phyloP scores from a whole-genome alignment of 1,140 invertebrate genomes.

The Rhopalosiphum padi region DNA sequence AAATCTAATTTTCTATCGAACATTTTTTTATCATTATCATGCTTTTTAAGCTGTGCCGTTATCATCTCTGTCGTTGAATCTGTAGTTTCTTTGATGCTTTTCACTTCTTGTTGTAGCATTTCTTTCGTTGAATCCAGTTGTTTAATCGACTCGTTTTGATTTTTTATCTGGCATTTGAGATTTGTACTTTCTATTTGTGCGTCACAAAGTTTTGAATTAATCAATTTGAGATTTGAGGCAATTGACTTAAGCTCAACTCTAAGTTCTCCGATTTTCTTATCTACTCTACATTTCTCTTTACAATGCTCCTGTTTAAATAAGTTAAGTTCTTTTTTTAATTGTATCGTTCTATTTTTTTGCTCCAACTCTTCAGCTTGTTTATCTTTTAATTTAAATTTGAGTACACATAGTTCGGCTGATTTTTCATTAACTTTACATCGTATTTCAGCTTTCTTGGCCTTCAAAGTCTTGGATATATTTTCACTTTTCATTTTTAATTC shows the following conservation, averaged over 20 bases:
- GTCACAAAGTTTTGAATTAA: slow-evolving; percentile 5
- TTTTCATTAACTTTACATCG: neutral
- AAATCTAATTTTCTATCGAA: neutral
- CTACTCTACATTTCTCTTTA: neutral
- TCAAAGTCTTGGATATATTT: neutral
- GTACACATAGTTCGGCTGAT: neutral
- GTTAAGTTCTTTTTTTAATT: neutral
- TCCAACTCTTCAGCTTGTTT: neutral
- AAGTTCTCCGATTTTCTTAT: neutral
- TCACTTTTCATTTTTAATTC: slow-evolving; percentile 9
- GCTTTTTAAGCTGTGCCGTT: neutral
- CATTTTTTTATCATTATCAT: neutral
- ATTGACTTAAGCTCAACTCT: neutral
- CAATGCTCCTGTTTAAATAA: neutral
- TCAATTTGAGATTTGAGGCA: neutral
- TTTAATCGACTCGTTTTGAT: neutral
- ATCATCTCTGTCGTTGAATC: neutral
- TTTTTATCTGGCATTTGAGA: neutral
- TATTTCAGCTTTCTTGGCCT: neutral
- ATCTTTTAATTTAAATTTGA: slow-evolving; percentile 15
- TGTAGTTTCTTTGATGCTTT: neutral
- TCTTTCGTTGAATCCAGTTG: neutral
- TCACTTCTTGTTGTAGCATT: neutral
- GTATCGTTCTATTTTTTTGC: neutral
- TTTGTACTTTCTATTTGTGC: neutral